Conservation (phyloP, 2,888 invertebrate species). For the Apodemia hepburni region DNA sequence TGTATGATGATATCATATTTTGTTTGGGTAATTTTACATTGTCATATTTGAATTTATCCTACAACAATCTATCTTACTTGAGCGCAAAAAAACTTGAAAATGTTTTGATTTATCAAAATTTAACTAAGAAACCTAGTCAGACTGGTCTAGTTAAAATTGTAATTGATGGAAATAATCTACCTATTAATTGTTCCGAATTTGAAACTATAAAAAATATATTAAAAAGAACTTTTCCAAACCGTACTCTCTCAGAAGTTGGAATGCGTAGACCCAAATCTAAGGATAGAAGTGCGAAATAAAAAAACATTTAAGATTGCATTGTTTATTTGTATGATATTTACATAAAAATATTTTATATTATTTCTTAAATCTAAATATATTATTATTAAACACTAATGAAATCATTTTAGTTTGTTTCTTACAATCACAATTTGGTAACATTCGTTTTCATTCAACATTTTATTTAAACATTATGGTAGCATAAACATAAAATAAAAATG, state of each 20-base stretch:
- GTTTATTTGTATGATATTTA: conserved; percentile 20
- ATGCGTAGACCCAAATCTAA: background rate
- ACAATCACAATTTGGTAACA: conserved; percentile 63
- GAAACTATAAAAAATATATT: conserved; percentile 35
- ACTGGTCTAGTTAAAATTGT: conserved; percentile 45
- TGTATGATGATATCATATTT: conserved; percentile 34
- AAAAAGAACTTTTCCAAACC: background rate
- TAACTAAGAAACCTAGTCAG: conserved; percentile 30
- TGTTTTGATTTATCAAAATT: conserved; percentile 43
- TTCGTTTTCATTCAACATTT: conserved; percentile 29
- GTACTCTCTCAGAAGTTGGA: background rate
- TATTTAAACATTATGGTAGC: background rate
- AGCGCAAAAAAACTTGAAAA: conserved; percentile 40
- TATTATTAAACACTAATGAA: conserved; percentile 31
- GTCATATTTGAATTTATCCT: conserved; percentile 51
- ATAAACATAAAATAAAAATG: background rate
- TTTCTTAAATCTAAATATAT: conserved; percentile 15
- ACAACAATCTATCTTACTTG: conserved; percentile 45
- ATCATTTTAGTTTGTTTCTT: conserved; percentile 38
- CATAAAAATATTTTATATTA: conserved; percentile 25
- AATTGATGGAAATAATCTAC: conserved; percentile 51
- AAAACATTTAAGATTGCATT: conserved; percentile 13
- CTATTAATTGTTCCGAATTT: conserved; percentile 39
- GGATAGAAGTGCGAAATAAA: conserved; percentile 1
- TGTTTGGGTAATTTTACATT: conserved; percentile 48